These are phyloP conservation scores for Aphodius sticticus DNA, from an alignment of 2,888 invertebrate species.

Conservation along the genomic window DNA sequence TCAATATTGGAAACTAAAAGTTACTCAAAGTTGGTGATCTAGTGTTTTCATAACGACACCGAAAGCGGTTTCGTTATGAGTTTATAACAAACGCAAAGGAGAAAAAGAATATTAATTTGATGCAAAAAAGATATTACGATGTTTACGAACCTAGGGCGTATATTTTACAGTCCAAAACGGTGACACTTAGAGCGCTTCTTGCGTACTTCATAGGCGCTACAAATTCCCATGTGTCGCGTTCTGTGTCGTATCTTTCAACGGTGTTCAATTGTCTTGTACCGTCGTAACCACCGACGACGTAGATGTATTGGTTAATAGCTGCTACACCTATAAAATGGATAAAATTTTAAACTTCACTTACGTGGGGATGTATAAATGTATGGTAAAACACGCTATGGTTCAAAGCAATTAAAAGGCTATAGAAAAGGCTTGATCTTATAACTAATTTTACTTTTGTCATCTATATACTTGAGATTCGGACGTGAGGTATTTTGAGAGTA, in stretches of 20 bases:
- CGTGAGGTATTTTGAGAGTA: too few species aligned
- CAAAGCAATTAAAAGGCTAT: too few species aligned
- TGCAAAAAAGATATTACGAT: not conserved
- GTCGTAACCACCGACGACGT: constrained; percentile 96
- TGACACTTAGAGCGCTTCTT: constrained; percentile 87
- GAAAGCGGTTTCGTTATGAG: too few species aligned
- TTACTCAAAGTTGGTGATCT: too few species aligned
- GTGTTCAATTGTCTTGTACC: constrained; percentile 81
- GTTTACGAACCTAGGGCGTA: constrained; percentile 81
- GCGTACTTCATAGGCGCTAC: constrained; percentile 80
- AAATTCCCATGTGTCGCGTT: constrained; percentile 80
- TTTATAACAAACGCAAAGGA: too few species aligned
- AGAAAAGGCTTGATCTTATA: too few species aligned
- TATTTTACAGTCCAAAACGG: constrained; percentile 84
- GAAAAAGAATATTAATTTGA: not conserved
- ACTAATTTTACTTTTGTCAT: too few species aligned
- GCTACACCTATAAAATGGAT: constrained; percentile 71
- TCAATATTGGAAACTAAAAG: too few species aligned
- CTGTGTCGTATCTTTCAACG: constrained; percentile 89
- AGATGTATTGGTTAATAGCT: constrained; percentile 84
- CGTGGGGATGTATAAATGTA: too few species aligned
- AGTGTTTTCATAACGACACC: too few species aligned
- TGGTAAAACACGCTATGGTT: too few species aligned
- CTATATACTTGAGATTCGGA: too few species aligned
- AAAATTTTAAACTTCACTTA: not conserved